Evolutionary conservation across 2,113 vertebrate species (phyloP), one percentile per base, ranked within the genome.

Genomic region (Silurus meridionalis): DNA sequence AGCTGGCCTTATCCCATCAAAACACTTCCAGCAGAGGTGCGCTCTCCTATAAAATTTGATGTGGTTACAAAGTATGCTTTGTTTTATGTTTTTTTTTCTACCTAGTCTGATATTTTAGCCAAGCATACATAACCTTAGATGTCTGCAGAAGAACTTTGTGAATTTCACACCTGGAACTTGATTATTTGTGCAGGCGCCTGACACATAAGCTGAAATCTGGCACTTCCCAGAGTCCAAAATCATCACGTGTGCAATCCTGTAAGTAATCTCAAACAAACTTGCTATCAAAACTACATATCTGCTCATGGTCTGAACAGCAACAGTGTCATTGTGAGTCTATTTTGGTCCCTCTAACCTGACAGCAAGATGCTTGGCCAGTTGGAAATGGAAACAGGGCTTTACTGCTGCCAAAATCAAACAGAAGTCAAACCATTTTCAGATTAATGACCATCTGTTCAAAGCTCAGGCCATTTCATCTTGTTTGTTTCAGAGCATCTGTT

Each of bases 21-120:
- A 95, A 25, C 96, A 96, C 91, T 99, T 98, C 91, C 97, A 98
- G 89, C 97, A 99, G 94, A 97, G 97, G 98, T 99, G 86, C 48
- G 87, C 37, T 57, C 8, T 52, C 23, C 57, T 37, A 21, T 81
- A 28, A 11, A 72, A 37, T 37, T 37, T 21, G 8, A 77, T 64
- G 37, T 64, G 17, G n/a, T 46, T 58, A 10, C 28, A 66, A 80
- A 21, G 5, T 48, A 72, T 52, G 48, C 46, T 52, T 80, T 80
- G 17, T 8, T 11, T 81, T 81, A n/a, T n/a, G n/a, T 23, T 37
- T 37, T 2, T 37, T 37, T 3, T 37, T 37, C 37, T 1, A 48
- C 13, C 4, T 48, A 25, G 23, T 53, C 48, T n/a, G 48, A 67
- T 82, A 53, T 19, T n/a, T 57, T 57, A 52, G 48, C 4, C 4